Evolutionary conservation across 2,113 vertebrate species (phyloP).

Genomic region (Callipepla squamata): DNA sequence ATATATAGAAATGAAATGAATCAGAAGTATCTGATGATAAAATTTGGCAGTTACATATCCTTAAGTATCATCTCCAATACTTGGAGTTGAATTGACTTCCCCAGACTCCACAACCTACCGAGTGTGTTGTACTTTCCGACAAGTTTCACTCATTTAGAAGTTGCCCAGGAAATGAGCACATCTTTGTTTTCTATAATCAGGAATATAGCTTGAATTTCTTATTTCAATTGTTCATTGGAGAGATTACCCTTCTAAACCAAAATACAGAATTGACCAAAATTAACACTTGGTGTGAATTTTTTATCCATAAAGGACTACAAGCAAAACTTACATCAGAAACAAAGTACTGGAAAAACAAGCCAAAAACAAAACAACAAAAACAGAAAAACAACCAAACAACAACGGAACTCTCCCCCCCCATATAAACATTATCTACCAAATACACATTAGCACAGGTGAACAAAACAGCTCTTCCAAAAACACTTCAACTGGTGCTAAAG

Average conservation of each 20-base stretch:
- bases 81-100: not conserved
- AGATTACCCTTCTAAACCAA: not conserved
- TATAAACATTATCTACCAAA: not conserved
- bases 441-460: not conserved
- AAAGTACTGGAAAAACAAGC: not conserved
- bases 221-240: not conserved
- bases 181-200: not conserved
- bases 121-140: not conserved
- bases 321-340: not conserved
- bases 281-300: not conserved
- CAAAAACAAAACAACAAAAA: not conserved
- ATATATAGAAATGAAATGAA: not conserved
- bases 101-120: not conserved
- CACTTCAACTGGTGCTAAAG: not conserved
- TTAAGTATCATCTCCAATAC: not conserved
- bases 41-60: not conserved
- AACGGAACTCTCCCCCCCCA: too few relatives aligned
- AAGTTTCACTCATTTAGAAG: not conserved
- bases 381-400: not conserved
- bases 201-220: not conserved
- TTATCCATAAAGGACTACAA: not conserved
- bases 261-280: not conserved
- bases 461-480: not conserved
- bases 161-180: not conserved
- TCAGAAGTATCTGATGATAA: not conserved